Conservation (phyloP, 2,888 invertebrate genomes). For the Leucoma salicis region DNA sequence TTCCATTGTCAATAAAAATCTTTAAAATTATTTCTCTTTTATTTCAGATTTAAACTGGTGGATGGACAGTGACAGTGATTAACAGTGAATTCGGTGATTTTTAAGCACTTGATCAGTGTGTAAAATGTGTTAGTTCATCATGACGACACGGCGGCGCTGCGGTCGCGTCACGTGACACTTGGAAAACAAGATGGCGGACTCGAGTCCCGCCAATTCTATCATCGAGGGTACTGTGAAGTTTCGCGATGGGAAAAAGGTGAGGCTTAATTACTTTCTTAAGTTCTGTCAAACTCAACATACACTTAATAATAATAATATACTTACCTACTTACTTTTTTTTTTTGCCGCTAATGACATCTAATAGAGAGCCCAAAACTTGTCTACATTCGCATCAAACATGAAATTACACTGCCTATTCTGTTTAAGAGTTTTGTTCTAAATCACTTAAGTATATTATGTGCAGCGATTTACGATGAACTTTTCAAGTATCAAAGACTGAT, state of each 20-base stretch:
- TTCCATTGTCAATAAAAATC: no score
- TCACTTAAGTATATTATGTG: no score
- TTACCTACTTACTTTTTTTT: no score
- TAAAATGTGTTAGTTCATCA: slow-evolving; percentile 62
- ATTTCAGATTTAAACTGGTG: slow-evolving; percentile 33
- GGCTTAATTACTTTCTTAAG: no score
- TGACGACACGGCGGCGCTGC: slow-evolving; percentile 63
- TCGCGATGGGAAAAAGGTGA: slow-evolving; percentile 94
- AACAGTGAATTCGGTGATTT: slow-evolving; percentile 10
- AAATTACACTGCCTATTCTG: no score
- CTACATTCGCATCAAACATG: no score
- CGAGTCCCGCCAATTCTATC: slow-evolving; percentile 85
- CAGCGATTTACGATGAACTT: no score
- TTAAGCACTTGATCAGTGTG: slow-evolving; percentile 22
- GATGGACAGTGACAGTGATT: slow-evolving; percentile 27
- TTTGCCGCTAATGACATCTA: not conserved
- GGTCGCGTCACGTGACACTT: slow-evolving; percentile 67
- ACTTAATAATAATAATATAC: not conserved
- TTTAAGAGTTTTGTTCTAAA: no score
- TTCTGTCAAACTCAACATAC: not conserved
- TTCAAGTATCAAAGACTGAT: no score
- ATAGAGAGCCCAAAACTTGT: no score
- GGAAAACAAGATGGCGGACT: slow-evolving; percentile 67
- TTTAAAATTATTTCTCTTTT: slow-evolving; percentile 15
- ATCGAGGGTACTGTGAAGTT: slow-evolving; percentile 95